Evolutionary conservation across 92 coral and sea anemone species (phyloP).

Genomic region (Blastomussa wellsi): DNA sequence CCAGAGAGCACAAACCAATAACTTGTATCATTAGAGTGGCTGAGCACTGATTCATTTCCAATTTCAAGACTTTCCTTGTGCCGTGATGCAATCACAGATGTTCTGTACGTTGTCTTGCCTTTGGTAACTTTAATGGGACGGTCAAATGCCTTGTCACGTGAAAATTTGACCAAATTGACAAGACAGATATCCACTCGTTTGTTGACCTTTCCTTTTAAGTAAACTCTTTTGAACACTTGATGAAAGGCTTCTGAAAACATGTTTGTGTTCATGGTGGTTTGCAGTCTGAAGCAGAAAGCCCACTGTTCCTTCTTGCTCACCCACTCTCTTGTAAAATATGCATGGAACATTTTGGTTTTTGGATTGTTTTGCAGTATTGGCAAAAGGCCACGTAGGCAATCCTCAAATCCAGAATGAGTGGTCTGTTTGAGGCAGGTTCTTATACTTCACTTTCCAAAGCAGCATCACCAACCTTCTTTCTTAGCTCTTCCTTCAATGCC

Average conservation of each 20-base stretch:
- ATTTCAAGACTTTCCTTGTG: too few relatives aligned
- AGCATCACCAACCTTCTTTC: constrained; percentile 39
- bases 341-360: constrained; percentile 1
- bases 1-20: too few relatives aligned
- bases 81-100: not conserved
- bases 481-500: constrained; percentile 48
- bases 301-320: constrained; percentile 47
- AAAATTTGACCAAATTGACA: constrained; percentile 57
- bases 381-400: constrained; percentile 38
- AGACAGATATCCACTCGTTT: constrained; percentile 61
- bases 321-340: constrained; percentile 65
- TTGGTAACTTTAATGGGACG: constrained; percentile 62
- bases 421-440: constrained; percentile 55
- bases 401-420: constrained; percentile 20
- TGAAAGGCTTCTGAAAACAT: constrained; percentile 70
- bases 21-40: too few relatives aligned
- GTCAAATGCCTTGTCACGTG: constrained; percentile 60
- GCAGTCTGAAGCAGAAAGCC: constrained; percentile 40
- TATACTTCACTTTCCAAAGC: constrained; percentile 40
- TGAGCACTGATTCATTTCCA: too few relatives aligned
- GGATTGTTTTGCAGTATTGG: not conserved
- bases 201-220: constrained; percentile 62
- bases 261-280: too few relatives aligned
- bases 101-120: constrained; percentile 54
- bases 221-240: constrained; percentile 60